A percentile compares a stretch with the other conserved stretches of the same genome.
phyloP scores from a whole-genome alignment of 2,888 invertebrate species.

The Dione vanillae region DNA sequence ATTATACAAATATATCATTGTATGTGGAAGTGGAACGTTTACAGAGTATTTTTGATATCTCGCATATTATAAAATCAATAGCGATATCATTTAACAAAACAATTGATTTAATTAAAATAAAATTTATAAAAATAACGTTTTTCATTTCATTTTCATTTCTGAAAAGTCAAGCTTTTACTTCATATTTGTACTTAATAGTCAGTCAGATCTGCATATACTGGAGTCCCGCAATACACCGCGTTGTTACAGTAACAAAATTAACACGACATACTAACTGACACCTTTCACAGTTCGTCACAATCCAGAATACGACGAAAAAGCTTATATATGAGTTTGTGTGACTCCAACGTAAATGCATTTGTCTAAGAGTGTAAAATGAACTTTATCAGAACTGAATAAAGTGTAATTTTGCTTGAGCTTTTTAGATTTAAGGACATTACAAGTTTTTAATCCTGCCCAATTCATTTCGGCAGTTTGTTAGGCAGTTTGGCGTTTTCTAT shows the following conservation, averaged over 20 bases:
- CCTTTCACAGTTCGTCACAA: conserved; percentile 35
- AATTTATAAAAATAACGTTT: neutral
- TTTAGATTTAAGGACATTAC: conserved; percentile 7
- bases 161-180: neutral
- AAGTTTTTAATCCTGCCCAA: conserved; percentile 13
- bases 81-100: no score
- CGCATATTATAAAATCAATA: no score
- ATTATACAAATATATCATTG: no score
- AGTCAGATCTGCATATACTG: neutral
- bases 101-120: no score
- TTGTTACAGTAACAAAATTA: conserved; percentile 30
- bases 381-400: neutral
- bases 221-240: neutral
- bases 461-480: conserved; percentile 31
- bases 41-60: no score
- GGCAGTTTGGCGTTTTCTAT: conserved; percentile 28
- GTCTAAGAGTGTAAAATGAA: neutral
- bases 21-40: no score
- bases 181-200: neutral
- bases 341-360: neutral
- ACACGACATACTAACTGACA: conserved; percentile 29
- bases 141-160: neutral
- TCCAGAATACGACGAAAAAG: conserved; percentile 31
- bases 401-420: neutral
- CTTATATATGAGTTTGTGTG: conserved; percentile 1